Evolutionary conservation across 2,113 vertebrate species (phyloP), one percentile per base, ranked within the genome.

Genomic region (Limanda limanda): DNA sequence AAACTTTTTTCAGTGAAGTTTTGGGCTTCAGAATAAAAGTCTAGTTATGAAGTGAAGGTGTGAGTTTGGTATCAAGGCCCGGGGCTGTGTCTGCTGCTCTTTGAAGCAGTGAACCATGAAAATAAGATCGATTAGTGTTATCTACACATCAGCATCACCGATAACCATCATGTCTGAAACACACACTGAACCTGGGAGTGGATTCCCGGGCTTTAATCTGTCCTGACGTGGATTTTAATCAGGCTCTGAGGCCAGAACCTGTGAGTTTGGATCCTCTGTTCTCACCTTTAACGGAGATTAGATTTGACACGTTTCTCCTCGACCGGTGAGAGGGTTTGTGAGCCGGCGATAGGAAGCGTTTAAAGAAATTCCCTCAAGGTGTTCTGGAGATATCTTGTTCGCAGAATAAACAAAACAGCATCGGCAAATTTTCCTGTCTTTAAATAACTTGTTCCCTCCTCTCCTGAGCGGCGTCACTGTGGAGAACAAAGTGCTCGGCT

Each of bases 181-280:
- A 37, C 35, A 9, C 31, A 31, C 31, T 9, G 9, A 37, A 37
- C 8, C 35, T 37, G 7, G 9, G 1, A 9, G 35, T 37, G 9
- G 31, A 7, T 31, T 31, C 31, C 31, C 10, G 35, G 35, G 35
- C 9, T 31, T 31, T 7, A 31, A 31, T 31, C 31, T 6, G 31
- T 13, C 45, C 31, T 60, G 56, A 73, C 71, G n/a, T 62, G 68
- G 76, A 82, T 82, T 48, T 40, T 40, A 84, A 82, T 47, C 1
- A 51, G 64, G 3, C 47, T 20, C 57, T 27, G 15, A 40, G 20
- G 31, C 18, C 65, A 25, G 35, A 65, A 51, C 64, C 55, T 66
- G 7, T 63, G 25, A 45, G 37, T 45, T 2, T 45, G 42, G 3
- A 45, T 45, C 42, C 13, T 45, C 42, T 12, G n/a, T n/a, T n/a